Percentiles rank a stretch among this genome's conserved stretches.
These are phyloP conservation scores for Gasteruption jaculator DNA, from an alignment of 2,888 invertebrate genomes.

Conservation along the genomic window DNA sequence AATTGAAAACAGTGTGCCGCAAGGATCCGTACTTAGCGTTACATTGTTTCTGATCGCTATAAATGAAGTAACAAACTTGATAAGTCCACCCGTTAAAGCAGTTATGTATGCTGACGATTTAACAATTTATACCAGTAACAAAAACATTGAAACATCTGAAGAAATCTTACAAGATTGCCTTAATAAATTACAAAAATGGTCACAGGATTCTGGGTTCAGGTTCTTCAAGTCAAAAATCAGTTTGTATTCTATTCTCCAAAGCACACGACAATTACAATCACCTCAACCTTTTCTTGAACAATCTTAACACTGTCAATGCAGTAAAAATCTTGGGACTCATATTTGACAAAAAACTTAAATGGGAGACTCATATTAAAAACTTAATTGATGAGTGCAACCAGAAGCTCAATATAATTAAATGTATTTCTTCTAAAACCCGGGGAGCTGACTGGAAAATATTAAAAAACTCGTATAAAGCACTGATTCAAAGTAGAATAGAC, in stretches of 20 bases:
- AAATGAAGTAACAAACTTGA: slow-evolving; percentile 14
- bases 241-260: slow-evolving; percentile 13
- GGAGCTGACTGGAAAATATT: slow-evolving; percentile 15
- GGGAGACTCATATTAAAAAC: slow-evolving; percentile 20
- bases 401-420: slow-evolving; percentile 14
- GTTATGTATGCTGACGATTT: slow-evolving; percentile 22
- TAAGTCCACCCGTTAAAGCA: slow-evolving; percentile 13
- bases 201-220: slow-evolving; percentile 19
- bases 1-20: slow-evolving; percentile 20
- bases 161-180: slow-evolving; percentile 19
- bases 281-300: slow-evolving; percentile 5
- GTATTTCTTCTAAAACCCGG: slow-evolving; percentile 12
- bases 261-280: neutral
- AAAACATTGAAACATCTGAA: slow-evolving; percentile 13
- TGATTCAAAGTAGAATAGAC: slow-evolving; percentile 22
- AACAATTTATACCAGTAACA: slow-evolving; percentile 16
- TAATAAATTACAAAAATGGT: slow-evolving; percentile 18
- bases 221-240: slow-evolving; percentile 21
- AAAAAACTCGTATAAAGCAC: slow-evolving; percentile 12
- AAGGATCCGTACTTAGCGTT: slow-evolving; percentile 22
- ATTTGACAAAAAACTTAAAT: slow-evolving; percentile 23
- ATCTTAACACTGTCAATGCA: slow-evolving; percentile 6
- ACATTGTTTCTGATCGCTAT: slow-evolving; percentile 23
- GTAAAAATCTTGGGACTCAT: slow-evolving; percentile 19
- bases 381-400: slow-evolving; percentile 16